Evolutionary conservation across 2,113 vertebrate species (phyloP), one percentile per base, ranked within the genome.

Genomic region (Prietella phreatophila): DNA sequence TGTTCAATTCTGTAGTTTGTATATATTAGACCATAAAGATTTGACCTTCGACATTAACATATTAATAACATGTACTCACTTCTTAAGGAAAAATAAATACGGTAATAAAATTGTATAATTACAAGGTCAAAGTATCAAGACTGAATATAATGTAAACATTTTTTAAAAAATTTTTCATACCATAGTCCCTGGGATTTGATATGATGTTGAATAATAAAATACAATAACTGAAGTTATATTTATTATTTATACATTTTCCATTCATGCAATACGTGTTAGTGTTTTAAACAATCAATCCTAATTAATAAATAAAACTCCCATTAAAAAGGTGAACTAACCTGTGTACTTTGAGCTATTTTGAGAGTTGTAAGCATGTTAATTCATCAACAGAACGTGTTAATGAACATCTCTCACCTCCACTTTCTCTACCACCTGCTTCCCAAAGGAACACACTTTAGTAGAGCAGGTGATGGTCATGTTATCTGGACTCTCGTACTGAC

Each of bases 401-500:
- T 58, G 30, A 81, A 22, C 6, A 5, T 36, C n/a, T 80, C 81
- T 67, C 82, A 83, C 82, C 82, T 83, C 82, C 39, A 83, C 60
- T 50, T 83, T 83, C 82, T 83, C 82, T 0, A 83, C 82, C 82
- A 83, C 82, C 82, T 83, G 82, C 82, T 83, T 83, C 36, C 82
- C 82, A 14, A 83, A 83, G 4, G 82, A 83, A 65, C 82, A 83
- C 27, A 83, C 82, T 50, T 83, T 83, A n/a, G 82, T 83, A 19
- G 82, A 83, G 82, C 82, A 83, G 61, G 82, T 83, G 82, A 83
- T 83, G 39, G 82, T 83, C 82, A 83, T 83, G 82, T 83, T 83
- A 65, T 83, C 82, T 0, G 60, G 60, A 67, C 82, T 83, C 82
- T 99, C 98, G 0, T 99, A 99, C 91, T 99, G 98, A 93, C 98